Evolutionary conservation across 2,113 vertebrate genomes (phyloP), one percentile per base, ranked within the genome.

Genomic region (Turnix velox): DNA sequence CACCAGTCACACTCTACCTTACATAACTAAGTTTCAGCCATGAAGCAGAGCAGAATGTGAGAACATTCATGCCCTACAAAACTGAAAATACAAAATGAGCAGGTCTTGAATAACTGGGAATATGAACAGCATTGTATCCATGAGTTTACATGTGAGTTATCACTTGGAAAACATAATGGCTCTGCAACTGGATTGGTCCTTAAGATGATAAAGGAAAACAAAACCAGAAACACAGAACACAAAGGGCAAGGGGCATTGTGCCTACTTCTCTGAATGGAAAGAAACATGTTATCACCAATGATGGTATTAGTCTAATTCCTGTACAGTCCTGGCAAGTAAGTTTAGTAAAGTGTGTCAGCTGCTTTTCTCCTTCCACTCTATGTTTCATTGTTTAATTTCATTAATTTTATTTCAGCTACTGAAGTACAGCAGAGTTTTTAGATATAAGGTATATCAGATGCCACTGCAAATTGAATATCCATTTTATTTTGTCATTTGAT

Each of bases 401-500:
- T 89, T 76, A 73, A 76, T 92, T 92, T 95, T 58, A 91, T 78
- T 94, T 90, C 61, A 28, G 30, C 68, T 79, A 59, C 59, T 62
- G 31, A 96, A 90, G 42, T 90, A 87, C 52, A 75, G 39, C 39
- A 86, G 88, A 96, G 75, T 82, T 94, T 78, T 91, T 95, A 95
- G 43, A 52, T 77, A 54, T 46, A 93, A 4, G 18, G 79, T 94
- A 92, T 78, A 96, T 97, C 78, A 76, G 72, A 92, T 88, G 91
- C 57, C 79, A 86, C 84, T 90, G 91, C 48, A 96, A 94, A 96
- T 92, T 97, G 88, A 96, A 94, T 96, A 96, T 89, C 76, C 66
- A 40, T 71, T 96, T 94, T 95, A 93, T 94, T 96, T 94, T 91
- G 62, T 94, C 90, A 95, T 95, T 96, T 94, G 84, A 94, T 96